A percentile compares a stretch with the other conserved stretches of the same genome.
Conservation (phyloP, 2,888 invertebrate species). For the Acrobasis repandana region DNA sequence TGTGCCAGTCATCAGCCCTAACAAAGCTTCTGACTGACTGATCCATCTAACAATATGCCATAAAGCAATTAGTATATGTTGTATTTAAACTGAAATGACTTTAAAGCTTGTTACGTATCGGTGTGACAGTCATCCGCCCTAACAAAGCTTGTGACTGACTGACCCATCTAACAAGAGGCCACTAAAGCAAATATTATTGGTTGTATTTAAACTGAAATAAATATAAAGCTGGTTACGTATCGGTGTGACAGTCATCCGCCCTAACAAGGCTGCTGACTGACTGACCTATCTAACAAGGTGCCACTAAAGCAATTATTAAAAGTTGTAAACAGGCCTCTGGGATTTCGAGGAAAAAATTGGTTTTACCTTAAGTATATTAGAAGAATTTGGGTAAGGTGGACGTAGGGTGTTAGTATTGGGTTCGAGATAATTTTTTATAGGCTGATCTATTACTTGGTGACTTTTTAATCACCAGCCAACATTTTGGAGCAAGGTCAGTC, state of each 20-base stretch:
- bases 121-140: conserved; percentile 30
- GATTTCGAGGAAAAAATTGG: conserved; percentile 30
- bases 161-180: conserved; percentile 38
- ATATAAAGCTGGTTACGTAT: neutral
- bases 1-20: conserved; percentile 30
- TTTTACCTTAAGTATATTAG: conserved; percentile 18
- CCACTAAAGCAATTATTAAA: conserved; percentile 43
- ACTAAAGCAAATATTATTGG: conserved; percentile 35
- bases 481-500: no score
- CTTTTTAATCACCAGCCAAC: no score
- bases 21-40: conserved; percentile 31
- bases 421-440: neutral
- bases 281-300: conserved; percentile 37
- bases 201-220: no score
- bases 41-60: conserved; percentile 38
- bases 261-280: conserved; percentile 33
- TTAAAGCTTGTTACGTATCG: conserved; percentile 8
- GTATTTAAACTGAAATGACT: conserved; percentile 20
- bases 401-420: neutral
- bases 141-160: conserved; percentile 31
- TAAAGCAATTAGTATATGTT: conserved; percentile 42
- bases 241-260: conserved; percentile 30
- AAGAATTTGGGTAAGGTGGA: conserved; percentile 30
- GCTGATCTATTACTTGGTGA: no score
- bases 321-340: conserved; percentile 36